Evolutionary conservation across 2,797 vertebrate species (phyloP), one percentile per base, ranked within the genome.

Genomic region (Sebastes nivosus): DNA sequence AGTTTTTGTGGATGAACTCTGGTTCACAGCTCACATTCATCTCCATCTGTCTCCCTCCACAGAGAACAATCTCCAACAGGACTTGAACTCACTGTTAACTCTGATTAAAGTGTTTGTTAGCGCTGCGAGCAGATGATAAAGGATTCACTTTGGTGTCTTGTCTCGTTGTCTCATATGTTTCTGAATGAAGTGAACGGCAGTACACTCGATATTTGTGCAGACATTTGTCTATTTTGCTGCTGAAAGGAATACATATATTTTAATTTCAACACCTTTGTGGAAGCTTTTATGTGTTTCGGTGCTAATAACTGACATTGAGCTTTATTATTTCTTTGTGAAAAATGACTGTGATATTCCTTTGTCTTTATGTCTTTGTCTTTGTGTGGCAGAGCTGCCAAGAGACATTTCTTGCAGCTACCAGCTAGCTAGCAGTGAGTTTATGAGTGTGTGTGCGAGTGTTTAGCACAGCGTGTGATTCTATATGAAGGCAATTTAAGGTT

Each of bases 391-490:
- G 72, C 74, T 81, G 84, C 87, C 80, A 81, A 27, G 79, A 89
- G 58, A 63, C 83, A 76, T 91, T 73, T 85, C 70, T 52, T 5
- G 16, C n/a, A 81, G 77, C 71, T 72, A 84, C 29, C 65, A 65
- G 75, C 65, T 38, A 75, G 52, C 57, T 52, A 52, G 50, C 50
- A 52, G 50, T 58, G 57, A 27, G 13, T 57, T 24, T 24, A 22
- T 27, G 55, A 25, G 55, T 58, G 55, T 80, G 67, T 68, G 70
- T 18, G 81, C 86, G 79, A 73, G 82, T 88, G 88, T 81, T 65
- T 52, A 81, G n/a, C 54, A 20, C 72, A 85, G 84, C 73, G 80
- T 92, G 88, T 92, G 83, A 89, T 90, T 86, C 69, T 92, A 78
- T 92, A 82, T 87, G 88, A 92, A 89, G 84, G 85, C 83, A 24